phyloP scores from a whole-genome alignment of 2,113 vertebrate genomes.

The Phyllostomus discolor region DNA sequence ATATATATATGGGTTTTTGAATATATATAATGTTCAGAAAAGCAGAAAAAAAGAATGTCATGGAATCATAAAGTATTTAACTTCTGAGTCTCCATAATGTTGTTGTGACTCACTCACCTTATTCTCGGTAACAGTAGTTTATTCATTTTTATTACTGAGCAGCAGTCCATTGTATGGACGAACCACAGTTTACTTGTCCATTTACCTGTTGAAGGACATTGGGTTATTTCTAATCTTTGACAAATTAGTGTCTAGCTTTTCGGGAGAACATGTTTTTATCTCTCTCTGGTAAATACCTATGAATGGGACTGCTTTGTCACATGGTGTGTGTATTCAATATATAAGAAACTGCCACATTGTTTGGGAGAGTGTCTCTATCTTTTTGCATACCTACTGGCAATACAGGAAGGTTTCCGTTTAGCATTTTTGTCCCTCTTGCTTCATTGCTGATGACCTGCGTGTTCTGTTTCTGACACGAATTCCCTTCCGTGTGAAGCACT shows the following conservation, averaged over 20 bases:
- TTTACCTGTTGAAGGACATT: neutral
- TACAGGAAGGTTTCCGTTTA: neutral
- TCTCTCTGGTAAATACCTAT: neutral
- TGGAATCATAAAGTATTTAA: neutral
- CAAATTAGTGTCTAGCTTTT: neutral
- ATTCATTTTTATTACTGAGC: neutral
- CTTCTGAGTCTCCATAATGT: neutral
- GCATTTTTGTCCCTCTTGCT: neutral
- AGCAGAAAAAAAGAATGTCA: neutral
- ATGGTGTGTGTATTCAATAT: neutral
- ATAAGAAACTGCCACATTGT: neutral
- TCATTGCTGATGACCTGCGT: neutral
- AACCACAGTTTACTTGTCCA: neutral
- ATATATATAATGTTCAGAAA: neutral
- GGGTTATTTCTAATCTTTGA: neutral
- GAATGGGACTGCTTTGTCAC: neutral
- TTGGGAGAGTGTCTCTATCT: neutral
- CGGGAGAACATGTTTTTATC: neutral
- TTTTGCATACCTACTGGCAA: fast-evolving
- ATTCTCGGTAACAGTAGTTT: fast-evolving
- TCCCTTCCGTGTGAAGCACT: neutral
- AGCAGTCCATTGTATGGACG: too few species aligned
- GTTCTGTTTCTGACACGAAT: neutral
- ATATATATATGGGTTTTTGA: too few species aligned
- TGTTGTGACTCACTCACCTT: neutral